Base-by-base conservation (phyloP, 2,113 vertebrate genomes). In the Centropus unirufus region DNA sequence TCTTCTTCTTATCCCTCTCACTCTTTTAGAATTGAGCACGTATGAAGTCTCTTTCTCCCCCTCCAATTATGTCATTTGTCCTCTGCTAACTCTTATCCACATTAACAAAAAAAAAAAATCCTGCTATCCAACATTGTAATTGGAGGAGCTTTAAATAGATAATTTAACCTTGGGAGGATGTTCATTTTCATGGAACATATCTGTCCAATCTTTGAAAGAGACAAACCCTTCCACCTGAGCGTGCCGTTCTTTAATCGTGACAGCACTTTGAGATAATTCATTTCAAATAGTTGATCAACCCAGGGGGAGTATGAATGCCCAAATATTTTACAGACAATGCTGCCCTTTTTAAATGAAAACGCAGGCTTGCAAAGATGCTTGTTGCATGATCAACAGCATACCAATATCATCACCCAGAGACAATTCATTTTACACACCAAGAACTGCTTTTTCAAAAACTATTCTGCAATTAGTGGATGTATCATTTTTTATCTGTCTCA, bases 121-220 rank as follows among this genome's bases (percentile, higher is more conserved):
- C 42, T 78, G 91, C 80, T 93, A 93, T 81, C 96, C 92, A 95
- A 81, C 83, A 58, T 8, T 79, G 84, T 97, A 98, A 98, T 87
- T 97, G 96, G 86, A 94, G 91, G 58, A 92, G 92, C 91, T 97
- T 98, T 96, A 97, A 98, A 97, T 85, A 98, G 97, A 92, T 95
- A 94, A 97, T 95, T 97, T 97, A 97, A 98, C 97, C 97, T 98
- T 98, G 97, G 92, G 88, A 98, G 89, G 93, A 96, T 97, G 96
- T 97, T 98, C 96, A 93, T 96, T 97, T 96, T 93, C 94, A 95
- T 87, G 76, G 70, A 96, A 89, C 70, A 82, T 92, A 90, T 96
- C 93, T 89, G 94, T 95, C 85, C 94, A 93, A 95, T 96, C 97
- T 97, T 36, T 81, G 91, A 96, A 98, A 97, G 90, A 97, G 93